Conservation (phyloP, 2,888 invertebrate genomes). For the Apodemia mormo region DNA sequence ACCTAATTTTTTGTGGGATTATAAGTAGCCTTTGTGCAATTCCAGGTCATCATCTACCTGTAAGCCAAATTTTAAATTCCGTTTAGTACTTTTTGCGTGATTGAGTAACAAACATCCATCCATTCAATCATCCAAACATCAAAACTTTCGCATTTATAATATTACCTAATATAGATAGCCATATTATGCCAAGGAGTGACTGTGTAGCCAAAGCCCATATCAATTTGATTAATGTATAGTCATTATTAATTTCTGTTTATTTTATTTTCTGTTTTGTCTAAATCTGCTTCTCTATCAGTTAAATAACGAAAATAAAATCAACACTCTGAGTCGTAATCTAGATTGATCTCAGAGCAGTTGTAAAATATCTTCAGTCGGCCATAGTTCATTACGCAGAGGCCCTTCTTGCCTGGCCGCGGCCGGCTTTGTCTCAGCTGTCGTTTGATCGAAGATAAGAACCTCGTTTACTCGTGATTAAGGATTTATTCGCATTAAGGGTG, state of each 20-base stretch:
- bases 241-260: not conserved
- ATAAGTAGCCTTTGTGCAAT: too few relatives aligned
- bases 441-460: conserved; percentile 11
- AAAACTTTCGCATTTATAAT: too few relatives aligned
- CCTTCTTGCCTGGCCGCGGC: conserved; percentile 17
- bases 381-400: conserved; percentile 29
- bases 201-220: not conserved
- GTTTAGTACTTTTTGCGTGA: too few relatives aligned
- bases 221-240: too few relatives aligned
- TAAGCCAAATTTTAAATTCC: too few relatives aligned
- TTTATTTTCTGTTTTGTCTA: not conserved
- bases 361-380: conserved; percentile 26
- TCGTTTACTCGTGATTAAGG: conserved; percentile 17
- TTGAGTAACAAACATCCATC: too few relatives aligned
- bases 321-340: conserved; percentile 2
- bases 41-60: too few relatives aligned
- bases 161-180: too few relatives aligned
- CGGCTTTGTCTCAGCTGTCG: conserved; percentile 4
- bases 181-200: not conserved
- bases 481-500: conserved; percentile 4
- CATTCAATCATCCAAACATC: too few relatives aligned
- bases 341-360: conserved; percentile 15
- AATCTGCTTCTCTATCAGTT: not conserved
- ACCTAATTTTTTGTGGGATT: too few relatives aligned
- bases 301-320: conserved; percentile 1